Evolutionary conservation across 2,888 invertebrate genomes (phyloP), one percentile per base, ranked within the genome.

Genomic region (Celastrina argiolus): DNA sequence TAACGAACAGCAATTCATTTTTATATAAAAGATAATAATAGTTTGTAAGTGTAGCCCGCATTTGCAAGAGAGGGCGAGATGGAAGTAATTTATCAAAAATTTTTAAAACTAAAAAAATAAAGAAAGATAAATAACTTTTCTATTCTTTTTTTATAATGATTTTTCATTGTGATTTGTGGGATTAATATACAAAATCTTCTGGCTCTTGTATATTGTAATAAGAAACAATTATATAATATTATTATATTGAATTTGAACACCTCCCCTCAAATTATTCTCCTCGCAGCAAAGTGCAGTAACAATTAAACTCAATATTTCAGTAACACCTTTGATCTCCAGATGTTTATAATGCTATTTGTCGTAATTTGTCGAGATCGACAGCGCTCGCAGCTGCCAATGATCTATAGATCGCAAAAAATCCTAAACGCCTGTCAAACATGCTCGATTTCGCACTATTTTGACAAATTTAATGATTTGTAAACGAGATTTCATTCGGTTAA

Each of bases 341-440:
- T 75, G 74, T 70, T 66, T 69, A 72, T 74, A 74, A 68, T 69
- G 70, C 74, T 77, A 74, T 77, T 74, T 69, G 73, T 73, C 73
- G 72, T 77, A 77, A 80, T 79, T 79, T 79, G 78, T 77, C 51
- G 51, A 51, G 18, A 45, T 45, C 45, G 8, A 39, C 12, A 39
- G 26, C 28, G 2, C 58, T 7, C 14, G 39, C 61, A 61, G 34
- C 61, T 61, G 61, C 61, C 61, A 14, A 51, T 51, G 51, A 51
- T 51, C 51, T 51, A 51, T 26, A 51, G 51, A 51, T 51, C 51
- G 51, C 51, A 51, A 51, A 51, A 51, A 26, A 51, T 26, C 51
- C 51, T 51, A 51, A 51, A 51, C 51, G 51, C 51, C 51, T 12
- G 51, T 51, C 51, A 51, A 51, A 51, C 51, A 51, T 51, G 51